Conservation (phyloP, 2,113 vertebrate genomes). For the Sapajus apella region DNA sequence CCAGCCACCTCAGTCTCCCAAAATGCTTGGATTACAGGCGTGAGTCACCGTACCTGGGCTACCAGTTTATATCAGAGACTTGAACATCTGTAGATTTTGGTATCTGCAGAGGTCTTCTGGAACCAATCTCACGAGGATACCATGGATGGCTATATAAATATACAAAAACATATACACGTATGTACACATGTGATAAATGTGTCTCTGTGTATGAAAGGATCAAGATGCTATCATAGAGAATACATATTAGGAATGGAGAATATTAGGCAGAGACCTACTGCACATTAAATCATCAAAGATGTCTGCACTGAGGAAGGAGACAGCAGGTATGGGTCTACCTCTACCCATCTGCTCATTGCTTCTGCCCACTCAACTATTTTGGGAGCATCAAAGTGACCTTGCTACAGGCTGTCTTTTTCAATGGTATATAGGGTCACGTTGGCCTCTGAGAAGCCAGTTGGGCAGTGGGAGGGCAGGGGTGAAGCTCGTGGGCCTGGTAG, state of each 20-base stretch:
- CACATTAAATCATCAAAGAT: background rate
- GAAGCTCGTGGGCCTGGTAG: background rate
- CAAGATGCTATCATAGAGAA: background rate
- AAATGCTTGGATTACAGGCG: too few relatives aligned
- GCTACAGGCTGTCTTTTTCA: background rate
- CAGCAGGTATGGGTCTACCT: background rate
- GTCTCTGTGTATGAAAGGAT: background rate
- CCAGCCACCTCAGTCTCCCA: too few relatives aligned
- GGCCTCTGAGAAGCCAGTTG: background rate
- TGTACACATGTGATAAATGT: background rate
- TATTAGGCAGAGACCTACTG: background rate
- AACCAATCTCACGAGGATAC: background rate
- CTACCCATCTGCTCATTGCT: conserved; percentile 36
- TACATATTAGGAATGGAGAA: background rate
- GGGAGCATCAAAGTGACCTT: background rate
- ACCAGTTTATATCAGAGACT: background rate
- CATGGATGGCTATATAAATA: background rate
- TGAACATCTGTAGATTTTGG: background rate
- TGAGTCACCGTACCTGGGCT: fast-evolving
- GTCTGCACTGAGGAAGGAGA: background rate
- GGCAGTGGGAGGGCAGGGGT: too few relatives aligned
- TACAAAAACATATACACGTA: fast-evolving
- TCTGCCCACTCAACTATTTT: conserved; percentile 21
- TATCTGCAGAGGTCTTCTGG: background rate
- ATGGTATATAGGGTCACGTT: background rate